Evolutionary conservation across 2,797 vertebrate species (phyloP), one percentile per base, ranked within the genome.

Genomic region (Oreortyx pictus): DNA sequence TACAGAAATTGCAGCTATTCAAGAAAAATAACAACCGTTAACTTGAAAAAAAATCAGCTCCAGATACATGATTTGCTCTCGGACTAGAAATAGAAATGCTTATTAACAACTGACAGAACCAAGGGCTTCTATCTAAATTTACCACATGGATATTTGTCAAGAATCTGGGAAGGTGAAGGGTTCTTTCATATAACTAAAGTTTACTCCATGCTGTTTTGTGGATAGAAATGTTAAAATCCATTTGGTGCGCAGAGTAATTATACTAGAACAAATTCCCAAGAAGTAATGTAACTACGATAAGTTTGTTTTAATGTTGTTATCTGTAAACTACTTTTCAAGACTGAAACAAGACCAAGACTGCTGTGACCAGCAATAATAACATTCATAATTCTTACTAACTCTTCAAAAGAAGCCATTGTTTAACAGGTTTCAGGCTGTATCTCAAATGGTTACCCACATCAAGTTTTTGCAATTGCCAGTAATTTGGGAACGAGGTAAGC

Each of bases 361-460:
- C 94, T 89, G 73, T 94, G 93, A 94, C 84, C 87, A 90, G 93
- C 62, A 87, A 67, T 87, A 94, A 91, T 88, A 87, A 87, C 92
- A 93, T 90, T 93, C 64, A 44, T 87, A 77, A 73, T 68, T 50
- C 76, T 88, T 95, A 91, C 65, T 95, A 88, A 87, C 64, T 94
- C 93, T 94, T 94, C 89, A 95, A 70, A 95, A 83, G 52, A 94
- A 95, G 90, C 83, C 37, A 92, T 66, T 85, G 74, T 88, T 95
- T 97, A 95, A 92, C 91, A 62, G 8, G 35, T 81, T 93, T 93
- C 59, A 64, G 74, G 65, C 75, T 84, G 12, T 47, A 75, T 86
- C 39, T 76, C 78, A 89, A 89, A 81, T 81, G 47, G 75, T 64
- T 95, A 64, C 82, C 95, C 93, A 89, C 65, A 72, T 64, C 33